Percentiles rank a stretch among this genome's conserved stretches.
These are phyloP conservation scores for Leptodactylus fallax DNA, from an alignment of 2,797 vertebrate species.

Conservation along the genomic window DNA sequence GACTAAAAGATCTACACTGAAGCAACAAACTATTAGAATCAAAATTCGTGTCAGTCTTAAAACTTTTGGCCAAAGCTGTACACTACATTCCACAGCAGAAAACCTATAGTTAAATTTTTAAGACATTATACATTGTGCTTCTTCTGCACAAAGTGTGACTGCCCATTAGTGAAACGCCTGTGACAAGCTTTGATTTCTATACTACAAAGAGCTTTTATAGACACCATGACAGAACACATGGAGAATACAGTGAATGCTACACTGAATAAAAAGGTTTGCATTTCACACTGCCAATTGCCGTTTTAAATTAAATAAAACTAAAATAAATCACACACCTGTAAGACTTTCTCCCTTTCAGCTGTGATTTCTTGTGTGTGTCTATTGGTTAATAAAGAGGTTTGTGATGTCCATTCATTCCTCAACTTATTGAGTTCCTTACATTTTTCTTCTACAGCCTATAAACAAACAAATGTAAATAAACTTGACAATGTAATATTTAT, in stretches of 20 bases:
- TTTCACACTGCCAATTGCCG: not conserved
- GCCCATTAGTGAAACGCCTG: conserved; percentile 31
- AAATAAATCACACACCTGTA: conserved; percentile 11
- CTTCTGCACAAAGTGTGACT: not conserved
- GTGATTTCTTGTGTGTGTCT: conserved; percentile 45
- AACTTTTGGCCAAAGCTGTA: too few species aligned
- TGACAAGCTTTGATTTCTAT: conserved; percentile 31
- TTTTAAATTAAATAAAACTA: conserved; percentile 16
- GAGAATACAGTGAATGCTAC: not conserved
- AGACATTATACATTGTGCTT: not conserved
- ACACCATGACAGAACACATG: conserved; percentile 12
- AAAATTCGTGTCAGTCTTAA: too few species aligned
- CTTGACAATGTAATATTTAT: not conserved
- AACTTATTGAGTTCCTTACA: conserved; percentile 63
- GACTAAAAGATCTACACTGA: too few species aligned
- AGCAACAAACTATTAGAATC: too few species aligned
- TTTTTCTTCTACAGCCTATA: conserved; percentile 61
- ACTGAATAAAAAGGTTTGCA: not conserved
- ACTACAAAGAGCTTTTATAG: conserved; percentile 40
- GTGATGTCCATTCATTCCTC: conserved; percentile 58
- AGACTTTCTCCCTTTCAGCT: conserved; percentile 34
- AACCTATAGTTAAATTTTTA: not conserved
- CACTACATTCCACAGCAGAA: too few species aligned
- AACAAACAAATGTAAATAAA: not conserved
- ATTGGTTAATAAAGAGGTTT: conserved; percentile 40